Evolutionary conservation across 2,113 vertebrate species (phyloP).

Genomic region (Neolamprologus devosi): DNA sequence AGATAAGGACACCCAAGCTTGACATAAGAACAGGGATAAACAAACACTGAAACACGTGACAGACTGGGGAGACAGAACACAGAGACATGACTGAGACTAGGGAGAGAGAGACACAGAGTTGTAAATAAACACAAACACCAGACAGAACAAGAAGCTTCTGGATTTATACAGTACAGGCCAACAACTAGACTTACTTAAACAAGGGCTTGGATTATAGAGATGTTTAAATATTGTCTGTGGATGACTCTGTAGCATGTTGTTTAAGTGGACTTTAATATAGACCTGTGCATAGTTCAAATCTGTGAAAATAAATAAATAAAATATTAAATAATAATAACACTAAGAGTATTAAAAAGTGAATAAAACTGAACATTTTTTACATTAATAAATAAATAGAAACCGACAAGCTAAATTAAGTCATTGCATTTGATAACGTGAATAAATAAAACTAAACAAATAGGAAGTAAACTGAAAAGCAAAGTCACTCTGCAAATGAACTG

Average conservation of each 20-base stretch:
- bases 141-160: not conserved
- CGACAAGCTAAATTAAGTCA: not conserved
- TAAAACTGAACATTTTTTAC: not conserved
- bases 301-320: not conserved
- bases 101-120: not conserved
- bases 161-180: not conserved
- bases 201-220: not conserved
- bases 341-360: not conserved
- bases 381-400: not conserved
- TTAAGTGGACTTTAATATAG: not conserved
- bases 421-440: not conserved
- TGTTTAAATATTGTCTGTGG: not conserved
- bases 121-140: not conserved
- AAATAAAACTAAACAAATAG: not conserved
- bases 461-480: not conserved
- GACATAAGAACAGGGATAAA: not conserved
- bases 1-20: not conserved
- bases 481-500: not conserved
- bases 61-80: not conserved
- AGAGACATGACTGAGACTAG: fast-evolving
- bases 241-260: not conserved
- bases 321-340: not conserved
- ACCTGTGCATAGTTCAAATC: fast-evolving
- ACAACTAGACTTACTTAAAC: not conserved
- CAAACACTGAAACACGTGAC: not conserved